These are phyloP conservation scores for Aspidiotus rigidus DNA, from an alignment of 2,888 invertebrate genomes.

Conservation along the genomic window DNA sequence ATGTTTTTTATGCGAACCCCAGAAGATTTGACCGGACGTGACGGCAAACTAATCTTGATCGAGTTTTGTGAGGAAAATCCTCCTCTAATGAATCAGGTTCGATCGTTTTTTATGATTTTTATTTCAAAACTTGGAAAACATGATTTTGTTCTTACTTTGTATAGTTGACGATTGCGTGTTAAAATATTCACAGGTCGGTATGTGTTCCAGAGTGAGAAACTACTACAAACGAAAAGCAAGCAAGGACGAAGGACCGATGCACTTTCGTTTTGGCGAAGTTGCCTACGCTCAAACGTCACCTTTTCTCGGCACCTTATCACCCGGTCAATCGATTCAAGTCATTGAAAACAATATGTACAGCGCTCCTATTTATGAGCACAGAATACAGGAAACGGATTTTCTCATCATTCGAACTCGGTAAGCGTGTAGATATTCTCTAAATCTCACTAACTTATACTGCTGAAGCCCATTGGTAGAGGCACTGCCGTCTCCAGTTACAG, in stretches of 20 bases:
- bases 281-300: conserved; percentile 96
- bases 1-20: conserved; percentile 98
- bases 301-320: conserved; percentile 86
- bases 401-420: conserved; percentile 80
- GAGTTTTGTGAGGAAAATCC: conserved; percentile 99
- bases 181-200: conserved; percentile 57
- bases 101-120: too few species aligned
- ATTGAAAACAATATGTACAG: conserved; percentile 96
- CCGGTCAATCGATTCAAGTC: conserved; percentile 88
- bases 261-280: conserved; percentile 79
- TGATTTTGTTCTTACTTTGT: too few species aligned
- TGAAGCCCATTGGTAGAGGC: too few species aligned
- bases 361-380: conserved; percentile 88
- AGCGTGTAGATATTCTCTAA: conserved; percentile 24
- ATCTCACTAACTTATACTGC: too few species aligned
- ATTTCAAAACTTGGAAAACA: too few species aligned
- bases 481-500: too few species aligned
- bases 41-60: conserved; percentile 78
- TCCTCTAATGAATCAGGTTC: conserved; percentile 81
- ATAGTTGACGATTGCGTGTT: too few species aligned
- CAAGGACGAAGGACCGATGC: conserved; percentile 77
- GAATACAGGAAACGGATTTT: conserved; percentile 69
- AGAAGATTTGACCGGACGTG: conserved; percentile 85
- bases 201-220: conserved; percentile 98
- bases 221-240: conserved; percentile 94